Percentiles rank a stretch among this genome's conserved stretches.
phyloP scores from a whole-genome alignment of 1,140 invertebrate genomes.

The Mizuhopecten yessoensis region DNA sequence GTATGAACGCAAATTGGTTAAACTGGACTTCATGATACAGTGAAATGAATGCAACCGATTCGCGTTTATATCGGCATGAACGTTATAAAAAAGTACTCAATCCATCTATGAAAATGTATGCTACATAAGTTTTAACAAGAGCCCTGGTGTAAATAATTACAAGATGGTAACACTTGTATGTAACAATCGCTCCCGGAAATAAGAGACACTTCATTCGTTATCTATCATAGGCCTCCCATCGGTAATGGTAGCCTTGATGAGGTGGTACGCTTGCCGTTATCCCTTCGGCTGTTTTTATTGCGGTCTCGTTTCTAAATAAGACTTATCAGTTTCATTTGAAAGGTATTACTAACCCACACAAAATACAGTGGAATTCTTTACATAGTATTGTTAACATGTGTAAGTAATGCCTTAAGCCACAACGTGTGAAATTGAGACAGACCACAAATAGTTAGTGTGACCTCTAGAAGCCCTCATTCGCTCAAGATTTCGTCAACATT shows the following conservation, averaged over 20 bases:
- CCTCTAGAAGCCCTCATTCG: background rate
- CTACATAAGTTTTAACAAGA: too few species aligned
- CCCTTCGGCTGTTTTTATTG: constrained; percentile 18
- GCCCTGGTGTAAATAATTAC: too few species aligned
- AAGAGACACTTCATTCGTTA: background rate
- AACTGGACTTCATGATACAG: too few species aligned
- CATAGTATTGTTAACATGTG: background rate
- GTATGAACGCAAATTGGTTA: too few species aligned
- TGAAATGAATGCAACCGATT: too few species aligned
- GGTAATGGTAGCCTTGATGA: background rate
- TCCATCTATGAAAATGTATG: too few species aligned
- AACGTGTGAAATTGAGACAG: background rate
- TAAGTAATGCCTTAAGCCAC: constrained; percentile 26
- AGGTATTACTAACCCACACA: background rate
- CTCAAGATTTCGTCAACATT: background rate
- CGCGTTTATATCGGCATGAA: too few species aligned
- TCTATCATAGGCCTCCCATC: background rate
- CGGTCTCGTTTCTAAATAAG: constrained; percentile 5
- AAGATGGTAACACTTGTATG: too few species aligned
- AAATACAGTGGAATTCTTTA: constrained; percentile 19
- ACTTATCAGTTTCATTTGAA: background rate
- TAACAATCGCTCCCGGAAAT: background rate
- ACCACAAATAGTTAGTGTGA: background rate
- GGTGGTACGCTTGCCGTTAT: background rate
- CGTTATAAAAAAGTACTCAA: too few species aligned